phyloP scores from a whole-genome alignment of 2,888 invertebrate genomes.

The Lordiphosa andalusiaca region DNA sequence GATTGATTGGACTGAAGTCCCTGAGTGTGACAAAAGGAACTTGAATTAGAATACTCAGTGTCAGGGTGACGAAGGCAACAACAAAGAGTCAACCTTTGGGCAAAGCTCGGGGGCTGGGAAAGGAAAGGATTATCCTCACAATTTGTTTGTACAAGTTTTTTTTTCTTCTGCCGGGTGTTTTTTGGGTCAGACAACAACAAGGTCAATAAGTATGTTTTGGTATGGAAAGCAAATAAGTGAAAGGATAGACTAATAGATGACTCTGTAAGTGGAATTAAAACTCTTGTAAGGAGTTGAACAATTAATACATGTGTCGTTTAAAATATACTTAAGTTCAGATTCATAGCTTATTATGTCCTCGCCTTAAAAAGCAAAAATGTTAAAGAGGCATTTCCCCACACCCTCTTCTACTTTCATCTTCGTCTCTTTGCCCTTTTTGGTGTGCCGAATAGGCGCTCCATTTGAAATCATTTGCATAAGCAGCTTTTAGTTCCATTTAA shows the following conservation, averaged over 20 bases:
- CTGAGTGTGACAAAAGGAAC: conserved; percentile 33
- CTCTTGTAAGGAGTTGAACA: no score
- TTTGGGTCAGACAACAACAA: conserved; percentile 11
- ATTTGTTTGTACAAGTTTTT: conserved; percentile 25
- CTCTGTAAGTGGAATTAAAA: no score
- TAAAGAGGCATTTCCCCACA: no score
- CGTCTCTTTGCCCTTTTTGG: conserved; percentile 2
- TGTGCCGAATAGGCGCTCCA: conserved; percentile 11
- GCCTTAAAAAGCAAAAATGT: no score
- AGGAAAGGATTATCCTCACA: conserved; percentile 23
- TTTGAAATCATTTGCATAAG: conserved; percentile 65
- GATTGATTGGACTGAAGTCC: conserved; percentile 46
- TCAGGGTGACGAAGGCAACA: conserved; percentile 16
- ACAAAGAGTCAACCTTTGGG: conserved; percentile 1
- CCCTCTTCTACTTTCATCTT: no score
- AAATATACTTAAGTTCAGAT: no score
- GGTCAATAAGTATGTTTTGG: conserved; percentile 4
- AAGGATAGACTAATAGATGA: not conserved
- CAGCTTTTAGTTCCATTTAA: conserved; percentile 39
- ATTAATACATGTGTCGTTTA: no score
- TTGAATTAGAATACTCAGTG: conserved; percentile 16
- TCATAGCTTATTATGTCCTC: no score
- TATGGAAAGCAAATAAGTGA: conserved; percentile 13
- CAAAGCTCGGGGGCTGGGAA: not conserved
- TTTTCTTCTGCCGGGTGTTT: not conserved